These are phyloP conservation scores for Drosophila sucinea DNA, from an alignment of 1,140 invertebrate species.

Conservation along the genomic window DNA sequence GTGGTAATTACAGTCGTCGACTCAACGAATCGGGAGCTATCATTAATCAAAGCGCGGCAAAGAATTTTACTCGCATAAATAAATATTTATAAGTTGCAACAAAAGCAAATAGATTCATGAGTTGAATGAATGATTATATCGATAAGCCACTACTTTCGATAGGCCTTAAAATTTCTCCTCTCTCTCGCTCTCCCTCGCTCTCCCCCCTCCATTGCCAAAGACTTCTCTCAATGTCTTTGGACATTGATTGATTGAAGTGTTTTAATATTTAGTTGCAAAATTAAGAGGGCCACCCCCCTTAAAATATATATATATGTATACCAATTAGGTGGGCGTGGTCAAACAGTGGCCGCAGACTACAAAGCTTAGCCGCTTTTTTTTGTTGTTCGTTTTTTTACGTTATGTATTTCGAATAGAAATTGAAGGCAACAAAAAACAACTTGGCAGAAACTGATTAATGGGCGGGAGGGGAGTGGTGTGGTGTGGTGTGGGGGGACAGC, in stretches of 20 bases:
- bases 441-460: conserved; percentile 65
- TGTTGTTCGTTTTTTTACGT: not conserved
- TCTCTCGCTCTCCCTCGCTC: not conserved
- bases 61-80: conserved; percentile 36
- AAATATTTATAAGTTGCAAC: conserved; percentile 44
- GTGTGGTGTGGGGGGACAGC: conserved; percentile 30
- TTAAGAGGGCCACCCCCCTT: conserved; percentile 45
- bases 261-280: conserved; percentile 59
- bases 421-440: conserved; percentile 17
- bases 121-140: too few species aligned
- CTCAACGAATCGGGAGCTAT: conserved; percentile 42
- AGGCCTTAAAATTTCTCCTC: not conserved
- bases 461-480: not conserved
- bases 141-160: conserved; percentile 14
- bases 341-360: conserved; percentile 47
- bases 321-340: conserved; percentile 52
- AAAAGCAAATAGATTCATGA: too few species aligned
- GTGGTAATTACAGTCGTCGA: conserved; percentile 68
- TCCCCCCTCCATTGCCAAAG: not conserved
- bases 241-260: conserved; percentile 62
- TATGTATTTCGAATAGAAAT: conserved; percentile 26
- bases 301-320: conserved; percentile 2
- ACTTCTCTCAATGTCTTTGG: not conserved
- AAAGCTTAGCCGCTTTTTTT: conserved; percentile 32
- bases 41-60: conserved; percentile 67